Percentiles rank a stretch among this genome's conserved stretches.
Conservation (phyloP, 2,888 invertebrate genomes). For the Silvanus unidentatus region DNA sequence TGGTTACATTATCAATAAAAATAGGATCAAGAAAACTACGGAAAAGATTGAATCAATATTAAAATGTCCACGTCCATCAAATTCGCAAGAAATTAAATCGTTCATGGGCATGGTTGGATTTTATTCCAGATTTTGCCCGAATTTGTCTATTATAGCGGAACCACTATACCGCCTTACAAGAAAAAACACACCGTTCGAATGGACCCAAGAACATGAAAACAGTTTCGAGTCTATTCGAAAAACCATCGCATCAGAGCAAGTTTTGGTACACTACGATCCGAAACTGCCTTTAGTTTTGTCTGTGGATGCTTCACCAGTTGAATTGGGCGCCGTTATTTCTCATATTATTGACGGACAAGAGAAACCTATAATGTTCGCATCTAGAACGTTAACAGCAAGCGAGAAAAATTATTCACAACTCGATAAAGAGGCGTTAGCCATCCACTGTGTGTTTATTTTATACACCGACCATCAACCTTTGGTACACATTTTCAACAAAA, state of each 20-base stretch:
- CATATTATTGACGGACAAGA: constrained; percentile 29
- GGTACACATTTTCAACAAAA: constrained; percentile 29
- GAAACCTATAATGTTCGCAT: constrained; percentile 33
- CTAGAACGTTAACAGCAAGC: constrained; percentile 23
- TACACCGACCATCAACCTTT: constrained; percentile 35
- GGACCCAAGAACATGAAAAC: constrained; percentile 4
- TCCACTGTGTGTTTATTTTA: constrained; percentile 35
- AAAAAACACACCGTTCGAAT: constrained; percentile 4
- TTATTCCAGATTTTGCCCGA: constrained; percentile 12
- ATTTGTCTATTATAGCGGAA: constrained; percentile 5
- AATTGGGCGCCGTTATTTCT: constrained; percentile 28
- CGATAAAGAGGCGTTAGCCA: constrained; percentile 28
- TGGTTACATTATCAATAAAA: not conserved
- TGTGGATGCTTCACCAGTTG: constrained; percentile 13
- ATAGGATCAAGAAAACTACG: not conserved
- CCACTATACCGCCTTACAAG: constrained; percentile 9
- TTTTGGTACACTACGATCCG: constrained; percentile 14
- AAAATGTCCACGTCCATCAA: not conserved
- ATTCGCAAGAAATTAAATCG: not conserved
- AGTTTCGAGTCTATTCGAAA: constrained; percentile 9
- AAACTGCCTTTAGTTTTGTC: constrained; percentile 7
- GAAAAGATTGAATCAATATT: not conserved
- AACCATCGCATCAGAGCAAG: not conserved
- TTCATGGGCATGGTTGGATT: constrained; percentile 7
- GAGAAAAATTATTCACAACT: constrained; percentile 25